Conservation (phyloP, 2,797 vertebrate species). For the Cottoperca gobio region DNA sequence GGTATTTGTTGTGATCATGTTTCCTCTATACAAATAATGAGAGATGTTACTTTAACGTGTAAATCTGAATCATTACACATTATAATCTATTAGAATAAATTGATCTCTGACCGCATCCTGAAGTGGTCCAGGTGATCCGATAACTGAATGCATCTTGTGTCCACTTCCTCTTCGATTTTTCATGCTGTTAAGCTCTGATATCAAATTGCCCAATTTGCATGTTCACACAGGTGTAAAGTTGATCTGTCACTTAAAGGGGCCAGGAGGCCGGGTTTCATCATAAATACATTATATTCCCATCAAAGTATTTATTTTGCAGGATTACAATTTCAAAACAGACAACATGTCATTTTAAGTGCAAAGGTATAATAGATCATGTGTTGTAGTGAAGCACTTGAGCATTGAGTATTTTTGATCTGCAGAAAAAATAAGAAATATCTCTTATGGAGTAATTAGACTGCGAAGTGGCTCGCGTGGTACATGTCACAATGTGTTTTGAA, state of each 20-base stretch:
- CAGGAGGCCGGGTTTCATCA: slow-evolving; percentile 23
- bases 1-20: too few relatives aligned
- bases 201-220: slow-evolving; percentile 40
- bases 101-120: slow-evolving; percentile 19
- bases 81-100: not conserved
- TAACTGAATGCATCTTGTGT: slow-evolving; percentile 26
- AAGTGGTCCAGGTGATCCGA: slow-evolving; percentile 14
- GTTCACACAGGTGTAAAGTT: slow-evolving; percentile 14
- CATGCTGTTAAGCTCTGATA: slow-evolving; percentile 24
- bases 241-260: slow-evolving; percentile 6
- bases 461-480: slow-evolving; percentile 3
- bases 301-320: slow-evolving; percentile 23
- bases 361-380: slow-evolving; percentile 11
- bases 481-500: slow-evolving; percentile 18
- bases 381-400: not conserved
- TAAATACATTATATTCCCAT: slow-evolving; percentile 44
- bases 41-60: slow-evolving; percentile 23
- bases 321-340: slow-evolving; percentile 15
- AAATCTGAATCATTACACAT: not conserved
- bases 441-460: not conserved
- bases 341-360: slow-evolving; percentile 7
- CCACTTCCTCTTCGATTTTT: slow-evolving; percentile 35
- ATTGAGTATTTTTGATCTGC: slow-evolving; percentile 13
- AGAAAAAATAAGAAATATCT: slow-evolving; percentile 1
- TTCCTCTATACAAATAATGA: not conserved